Percentiles rank a stretch among this genome's conserved stretches.
phyloP scores from a whole-genome alignment of 1,140 invertebrate species.

The Bombus polaris region DNA sequence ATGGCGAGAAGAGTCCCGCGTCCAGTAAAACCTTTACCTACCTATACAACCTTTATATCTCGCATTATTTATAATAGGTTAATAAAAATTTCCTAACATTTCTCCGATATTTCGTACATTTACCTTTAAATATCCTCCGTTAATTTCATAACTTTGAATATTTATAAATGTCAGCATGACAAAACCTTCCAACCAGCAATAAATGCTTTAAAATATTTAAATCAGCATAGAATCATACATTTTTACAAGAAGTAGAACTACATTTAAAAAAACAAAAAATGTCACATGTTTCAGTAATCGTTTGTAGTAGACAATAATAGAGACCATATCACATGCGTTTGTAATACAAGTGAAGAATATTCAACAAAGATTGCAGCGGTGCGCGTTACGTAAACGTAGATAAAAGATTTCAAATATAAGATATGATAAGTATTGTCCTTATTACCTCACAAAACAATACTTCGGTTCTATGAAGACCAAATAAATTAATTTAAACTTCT shows the following conservation, averaged over 20 bases:
- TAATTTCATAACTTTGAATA: not conserved
- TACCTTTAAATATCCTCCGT: not conserved
- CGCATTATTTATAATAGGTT: not conserved
- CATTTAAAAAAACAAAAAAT: not conserved
- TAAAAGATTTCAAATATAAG: not conserved
- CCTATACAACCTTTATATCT: not conserved
- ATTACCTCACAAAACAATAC: not conserved
- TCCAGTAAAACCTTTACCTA: conserved; percentile 2
- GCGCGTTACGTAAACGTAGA: not conserved
- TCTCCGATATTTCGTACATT: not conserved
- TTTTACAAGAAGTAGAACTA: not conserved
- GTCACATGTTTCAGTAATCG: not conserved
- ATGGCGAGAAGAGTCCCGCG: not conserved
- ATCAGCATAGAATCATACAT: not conserved
- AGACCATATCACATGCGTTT: not conserved
- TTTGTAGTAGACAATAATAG: not conserved
- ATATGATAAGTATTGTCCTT: not conserved
- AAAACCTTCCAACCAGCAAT: not conserved
- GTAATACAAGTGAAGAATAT: not conserved
- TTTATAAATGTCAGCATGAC: not conserved
- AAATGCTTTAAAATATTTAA: not conserved
- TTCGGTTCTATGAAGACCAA: not conserved
- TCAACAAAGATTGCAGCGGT: not conserved
- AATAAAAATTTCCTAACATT: not conserved
- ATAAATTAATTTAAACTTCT: not conserved